phyloP scores from a whole-genome alignment of 1,140 invertebrate species.

The Diabrotica undecimpunctata region DNA sequence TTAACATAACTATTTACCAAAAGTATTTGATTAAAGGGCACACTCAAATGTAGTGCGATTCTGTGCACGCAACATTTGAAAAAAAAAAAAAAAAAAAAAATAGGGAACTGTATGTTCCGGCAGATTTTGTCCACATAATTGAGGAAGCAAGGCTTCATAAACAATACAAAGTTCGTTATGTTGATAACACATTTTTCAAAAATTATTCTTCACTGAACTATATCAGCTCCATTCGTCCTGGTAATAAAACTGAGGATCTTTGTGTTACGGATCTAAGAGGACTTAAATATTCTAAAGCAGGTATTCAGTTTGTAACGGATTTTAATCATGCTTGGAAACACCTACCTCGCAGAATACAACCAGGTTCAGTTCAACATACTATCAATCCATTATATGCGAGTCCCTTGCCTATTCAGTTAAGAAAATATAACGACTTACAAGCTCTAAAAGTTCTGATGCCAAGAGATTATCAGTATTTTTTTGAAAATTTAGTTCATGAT shows the following conservation, averaged over 20 bases:
- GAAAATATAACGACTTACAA: too few relatives aligned
- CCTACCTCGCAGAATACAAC: too few relatives aligned
- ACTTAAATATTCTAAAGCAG: background rate
- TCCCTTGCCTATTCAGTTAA: too few relatives aligned
- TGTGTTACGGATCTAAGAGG: background rate
- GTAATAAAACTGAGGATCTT: conserved; percentile 7
- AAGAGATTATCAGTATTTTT: too few relatives aligned
- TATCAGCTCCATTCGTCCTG: conserved; percentile 7
- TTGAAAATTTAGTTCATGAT: too few relatives aligned
- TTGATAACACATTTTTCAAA: conserved; percentile 21
- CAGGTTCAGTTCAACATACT: too few relatives aligned
- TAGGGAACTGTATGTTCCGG: conserved; percentile 32
- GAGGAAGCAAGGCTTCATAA: conserved; percentile 29
- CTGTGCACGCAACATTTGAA: conserved; percentile 40
- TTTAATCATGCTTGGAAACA: background rate
- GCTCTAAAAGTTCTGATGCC: too few relatives aligned
- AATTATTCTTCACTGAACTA: background rate
- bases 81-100: conserved; percentile 27
- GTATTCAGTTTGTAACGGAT: background rate
- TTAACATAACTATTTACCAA: conserved; percentile 25
- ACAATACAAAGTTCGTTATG: conserved; percentile 26
- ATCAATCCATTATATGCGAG: too few relatives aligned
- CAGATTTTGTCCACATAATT: conserved; percentile 29
- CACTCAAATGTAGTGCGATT: conserved; percentile 44
- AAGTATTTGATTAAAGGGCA: conserved; percentile 39